A percentile compares a stretch with the other conserved stretches of the same genome.
Conservation (phyloP, 2,113 vertebrate species). For the Pachypanchax playfairii region DNA sequence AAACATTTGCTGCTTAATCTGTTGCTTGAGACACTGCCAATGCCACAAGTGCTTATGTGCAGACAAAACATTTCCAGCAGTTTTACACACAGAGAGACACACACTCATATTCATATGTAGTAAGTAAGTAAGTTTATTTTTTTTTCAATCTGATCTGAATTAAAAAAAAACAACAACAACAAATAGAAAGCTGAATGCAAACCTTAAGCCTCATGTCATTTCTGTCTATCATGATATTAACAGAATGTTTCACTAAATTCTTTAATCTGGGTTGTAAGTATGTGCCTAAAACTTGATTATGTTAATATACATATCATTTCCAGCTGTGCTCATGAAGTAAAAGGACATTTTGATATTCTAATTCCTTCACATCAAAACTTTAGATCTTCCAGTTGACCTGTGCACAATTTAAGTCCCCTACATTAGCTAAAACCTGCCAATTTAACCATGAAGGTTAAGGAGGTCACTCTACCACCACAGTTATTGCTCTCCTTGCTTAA, state of each 20-base stretch:
- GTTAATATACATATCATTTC: too few species aligned
- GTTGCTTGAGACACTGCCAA: too few species aligned
- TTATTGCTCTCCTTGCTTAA: conserved; percentile 35
- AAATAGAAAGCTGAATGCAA: too few species aligned
- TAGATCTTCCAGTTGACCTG: not conserved
- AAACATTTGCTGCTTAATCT: too few species aligned
- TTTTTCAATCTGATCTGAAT: too few species aligned
- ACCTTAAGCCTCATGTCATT: not conserved
- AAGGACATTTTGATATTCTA: not conserved
- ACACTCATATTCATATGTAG: too few species aligned
- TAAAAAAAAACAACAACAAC: too few species aligned
- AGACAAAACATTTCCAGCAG: too few species aligned
- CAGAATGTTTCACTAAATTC: not conserved
- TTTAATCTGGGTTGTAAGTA: not conserved
- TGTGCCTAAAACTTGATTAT: not conserved
- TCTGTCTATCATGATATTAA: not conserved
- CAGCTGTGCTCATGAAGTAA: not conserved
- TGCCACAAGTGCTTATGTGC: too few species aligned
- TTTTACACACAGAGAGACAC: too few species aligned
- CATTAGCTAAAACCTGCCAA: conserved; percentile 5
- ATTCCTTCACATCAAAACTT: conserved; percentile 4
- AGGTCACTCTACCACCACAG: conserved; percentile 31
- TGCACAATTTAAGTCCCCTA: not conserved
- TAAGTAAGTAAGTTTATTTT: too few species aligned
- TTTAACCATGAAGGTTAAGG: conserved; percentile 2